Evolutionary conservation across 2,113 vertebrate species (phyloP), one percentile per base, ranked within the genome.

Genomic region (Syrrhaptes paradoxus): DNA sequence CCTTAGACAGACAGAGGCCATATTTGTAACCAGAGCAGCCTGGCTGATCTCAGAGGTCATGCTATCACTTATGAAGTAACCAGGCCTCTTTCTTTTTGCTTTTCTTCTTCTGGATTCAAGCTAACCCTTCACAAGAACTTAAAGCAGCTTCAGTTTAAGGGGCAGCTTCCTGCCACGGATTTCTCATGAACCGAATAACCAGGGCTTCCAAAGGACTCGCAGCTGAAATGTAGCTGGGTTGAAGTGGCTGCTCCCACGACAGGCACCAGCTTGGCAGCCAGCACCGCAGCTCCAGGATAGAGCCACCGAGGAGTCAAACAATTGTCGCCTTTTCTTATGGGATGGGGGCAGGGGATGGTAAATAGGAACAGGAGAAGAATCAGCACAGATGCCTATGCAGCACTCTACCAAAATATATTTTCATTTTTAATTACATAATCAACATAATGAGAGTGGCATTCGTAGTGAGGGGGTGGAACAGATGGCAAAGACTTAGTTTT

Each of bases 361-460:
- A 83, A 88, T 51, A 70, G 88, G 85, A 91, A 57, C 63, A 49
- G 46, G n/a, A 74, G 77, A 85, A 95, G 82, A 91, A 81, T 61
- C 55, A 62, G 66, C 88, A 54, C 88, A 96, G 95, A 89, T 89
- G 95, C 95, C 85, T 83, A 49, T 76, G 94, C 89, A 93, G 85
- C 85, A 72, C 87, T 90, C 88, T 90, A 96, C 90, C 85, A 95
- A 97, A 97, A 95, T 96, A 93, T 96, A 96, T 96, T 96, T 96
- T 96, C 79, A 34, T 96, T 96, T 94, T 83, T 87, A 81, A 90
- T 97, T 97, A 97, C 90, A 95, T 97, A 97, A 96, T 90, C 93
- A 94, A 67, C 92, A 90, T 68, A 94, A 94, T 48, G 79, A 67
- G 85, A 92, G 79, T 45, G 49, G 91, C 96, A 91, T 95, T 96